phyloP scores from a whole-genome alignment of 2,888 invertebrate species.

The Biston betularia region DNA sequence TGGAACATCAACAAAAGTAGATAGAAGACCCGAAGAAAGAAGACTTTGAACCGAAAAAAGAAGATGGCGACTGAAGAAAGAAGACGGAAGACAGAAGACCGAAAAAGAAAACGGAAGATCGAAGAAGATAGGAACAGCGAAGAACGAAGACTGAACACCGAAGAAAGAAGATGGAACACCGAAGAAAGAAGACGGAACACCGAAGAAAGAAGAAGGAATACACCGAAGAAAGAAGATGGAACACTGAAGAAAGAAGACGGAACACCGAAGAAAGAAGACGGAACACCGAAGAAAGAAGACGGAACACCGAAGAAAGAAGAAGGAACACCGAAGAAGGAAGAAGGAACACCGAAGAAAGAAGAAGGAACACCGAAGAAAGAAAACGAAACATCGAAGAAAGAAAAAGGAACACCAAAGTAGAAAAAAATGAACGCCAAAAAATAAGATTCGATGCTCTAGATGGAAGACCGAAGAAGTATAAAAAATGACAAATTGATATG shows the following conservation, averaged over 20 bases:
- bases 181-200: constrained; percentile 4
- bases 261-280: not conserved
- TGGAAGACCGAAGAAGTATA: too few species aligned
- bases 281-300: too few species aligned
- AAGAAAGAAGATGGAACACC: not conserved
- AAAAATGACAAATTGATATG: not conserved
- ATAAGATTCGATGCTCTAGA: too few species aligned
- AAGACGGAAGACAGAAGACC: constrained; percentile 23
- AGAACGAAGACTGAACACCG: not conserved
- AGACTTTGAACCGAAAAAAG: constrained; percentile 1
- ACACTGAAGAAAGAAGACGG: constrained; percentile 12
- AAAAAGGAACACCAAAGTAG: not conserved
- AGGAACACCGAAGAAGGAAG: too few species aligned
- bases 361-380: not conserved
- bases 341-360: too few species aligned
- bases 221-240: constrained; percentile 12
- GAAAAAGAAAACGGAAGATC: not conserved
- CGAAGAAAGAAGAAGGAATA: not conserved
- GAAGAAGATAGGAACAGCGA: not conserved
- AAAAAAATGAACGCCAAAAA: not conserved
- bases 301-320: too few species aligned
- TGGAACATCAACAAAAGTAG: not conserved
- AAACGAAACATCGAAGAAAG: not conserved
- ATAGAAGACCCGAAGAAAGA: not conserved
- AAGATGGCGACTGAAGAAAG: constrained; percentile 10